These are phyloP conservation scores for Esox niger DNA, from an alignment of 2,113 vertebrate genomes.

Conservation along the genomic window DNA sequence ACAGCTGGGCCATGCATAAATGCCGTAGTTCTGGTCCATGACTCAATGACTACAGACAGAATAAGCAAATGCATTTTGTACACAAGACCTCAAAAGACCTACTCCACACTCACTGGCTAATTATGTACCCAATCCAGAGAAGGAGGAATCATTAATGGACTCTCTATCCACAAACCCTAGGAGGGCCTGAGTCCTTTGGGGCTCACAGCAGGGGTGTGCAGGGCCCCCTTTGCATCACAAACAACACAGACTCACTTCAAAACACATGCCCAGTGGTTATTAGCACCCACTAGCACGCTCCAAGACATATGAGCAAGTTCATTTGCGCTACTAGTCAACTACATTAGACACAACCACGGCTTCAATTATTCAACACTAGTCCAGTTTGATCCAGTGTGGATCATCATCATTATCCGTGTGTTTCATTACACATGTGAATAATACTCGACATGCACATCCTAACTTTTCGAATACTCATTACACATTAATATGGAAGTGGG, in stretches of 20 bases:
- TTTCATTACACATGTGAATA: background rate
- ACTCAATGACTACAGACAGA: background rate
- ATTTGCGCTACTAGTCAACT: background rate
- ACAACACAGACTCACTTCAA: background rate
- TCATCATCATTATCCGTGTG: background rate
- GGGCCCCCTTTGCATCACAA: background rate
- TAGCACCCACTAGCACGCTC: background rate
- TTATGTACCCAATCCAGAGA: background rate
- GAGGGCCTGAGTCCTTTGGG: background rate
- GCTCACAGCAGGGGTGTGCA: background rate
- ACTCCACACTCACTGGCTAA: background rate
- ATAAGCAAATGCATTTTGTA: background rate
- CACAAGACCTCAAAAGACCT: background rate
- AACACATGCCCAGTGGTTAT: background rate
- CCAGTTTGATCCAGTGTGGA: background rate
- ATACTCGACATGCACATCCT: background rate
- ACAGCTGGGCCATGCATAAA: too few species aligned
- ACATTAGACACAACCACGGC: background rate
- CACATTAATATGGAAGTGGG: background rate
- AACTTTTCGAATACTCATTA: background rate
- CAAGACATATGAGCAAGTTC: background rate
- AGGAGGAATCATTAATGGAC: background rate
- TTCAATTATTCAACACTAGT: background rate
- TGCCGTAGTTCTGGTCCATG: background rate
- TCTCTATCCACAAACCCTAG: background rate